A percentile compares a stretch with the other conserved stretches of the same genome.
These are phyloP conservation scores for Anguilla pacifica DNA, from an alignment of 2,797 vertebrate species.

Conservation along the genomic window DNA sequence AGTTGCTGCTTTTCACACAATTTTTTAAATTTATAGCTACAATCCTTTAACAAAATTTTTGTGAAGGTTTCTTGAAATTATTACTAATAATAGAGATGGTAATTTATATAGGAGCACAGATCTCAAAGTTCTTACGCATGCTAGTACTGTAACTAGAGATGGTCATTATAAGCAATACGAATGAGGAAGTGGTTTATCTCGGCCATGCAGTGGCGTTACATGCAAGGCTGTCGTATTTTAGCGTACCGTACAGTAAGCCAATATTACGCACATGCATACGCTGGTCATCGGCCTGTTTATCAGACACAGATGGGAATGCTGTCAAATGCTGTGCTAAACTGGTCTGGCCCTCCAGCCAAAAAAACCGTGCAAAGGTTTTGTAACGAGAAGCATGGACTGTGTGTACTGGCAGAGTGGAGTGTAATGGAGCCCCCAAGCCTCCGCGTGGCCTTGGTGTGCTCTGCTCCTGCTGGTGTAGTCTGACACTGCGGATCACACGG, in stretches of 20 bases:
- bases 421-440: conserved; percentile 27
- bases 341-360: conserved; percentile 20
- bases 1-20: not conserved
- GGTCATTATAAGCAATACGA: not conserved
- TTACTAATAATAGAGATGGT: not conserved
- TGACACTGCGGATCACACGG: not conserved
- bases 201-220: conserved; percentile 34
- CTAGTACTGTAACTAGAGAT: not conserved
- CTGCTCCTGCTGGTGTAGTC: not conserved
- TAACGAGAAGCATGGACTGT: conserved; percentile 16
- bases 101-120: not conserved
- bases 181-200: not conserved
- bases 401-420: conserved; percentile 28
- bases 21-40: not conserved
- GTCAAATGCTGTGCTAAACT: conserved; percentile 43
- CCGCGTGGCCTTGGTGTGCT: conserved; percentile 19
- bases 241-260: conserved; percentile 43
- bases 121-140: not conserved
- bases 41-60: not conserved
- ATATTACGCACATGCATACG: conserved; percentile 29
- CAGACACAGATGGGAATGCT: conserved; percentile 32
- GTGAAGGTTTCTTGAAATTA: not conserved
- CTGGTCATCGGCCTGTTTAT: conserved; percentile 29
- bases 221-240: conserved; percentile 29
- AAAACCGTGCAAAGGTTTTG: conserved; percentile 11